These are phyloP conservation scores for Tetraneura akinire DNA, from an alignment of 1,140 invertebrate species.

Conservation along the genomic window DNA sequence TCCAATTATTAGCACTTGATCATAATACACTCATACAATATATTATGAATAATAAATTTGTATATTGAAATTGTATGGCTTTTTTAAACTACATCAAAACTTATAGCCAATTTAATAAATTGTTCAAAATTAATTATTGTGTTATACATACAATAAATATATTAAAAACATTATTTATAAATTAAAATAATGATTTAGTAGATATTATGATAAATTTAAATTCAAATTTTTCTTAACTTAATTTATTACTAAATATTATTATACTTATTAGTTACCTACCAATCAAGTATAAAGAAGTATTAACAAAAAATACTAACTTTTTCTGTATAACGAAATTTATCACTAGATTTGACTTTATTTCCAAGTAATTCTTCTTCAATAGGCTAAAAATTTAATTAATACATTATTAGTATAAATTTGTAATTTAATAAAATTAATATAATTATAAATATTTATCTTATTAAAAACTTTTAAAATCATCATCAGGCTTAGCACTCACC, in stretches of 20 bases:
- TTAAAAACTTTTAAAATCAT: too few relatives aligned
- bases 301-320: slow-evolving; percentile 47
- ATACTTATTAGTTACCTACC: slow-evolving; percentile 19
- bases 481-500: too few relatives aligned
- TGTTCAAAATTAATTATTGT: slow-evolving; percentile 2
- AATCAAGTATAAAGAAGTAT: neutral
- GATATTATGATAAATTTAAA: neutral
- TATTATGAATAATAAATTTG: too few relatives aligned
- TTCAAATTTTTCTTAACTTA: neutral
- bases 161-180: neutral
- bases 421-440: too few relatives aligned
- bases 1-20: slow-evolving; percentile 21
- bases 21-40: slow-evolving; percentile 11
- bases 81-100: slow-evolving; percentile 13
- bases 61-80: slow-evolving; percentile 20
- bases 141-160: too few relatives aligned
- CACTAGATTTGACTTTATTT: slow-evolving; percentile 15
- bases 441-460: too few relatives aligned
- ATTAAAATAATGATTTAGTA: neutral
- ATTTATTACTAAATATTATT: neutral
- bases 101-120: neutral
- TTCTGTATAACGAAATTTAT: slow-evolving; percentile 7
- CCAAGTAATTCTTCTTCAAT: slow-evolving; percentile 36
- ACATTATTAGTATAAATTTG: too few relatives aligned
- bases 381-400: slow-evolving; percentile 40